Percentiles rank a stretch among this genome's conserved stretches.
Evolutionary conservation across 2,113 vertebrate genomes (phyloP).

Genomic region (Labeo catla): DNA sequence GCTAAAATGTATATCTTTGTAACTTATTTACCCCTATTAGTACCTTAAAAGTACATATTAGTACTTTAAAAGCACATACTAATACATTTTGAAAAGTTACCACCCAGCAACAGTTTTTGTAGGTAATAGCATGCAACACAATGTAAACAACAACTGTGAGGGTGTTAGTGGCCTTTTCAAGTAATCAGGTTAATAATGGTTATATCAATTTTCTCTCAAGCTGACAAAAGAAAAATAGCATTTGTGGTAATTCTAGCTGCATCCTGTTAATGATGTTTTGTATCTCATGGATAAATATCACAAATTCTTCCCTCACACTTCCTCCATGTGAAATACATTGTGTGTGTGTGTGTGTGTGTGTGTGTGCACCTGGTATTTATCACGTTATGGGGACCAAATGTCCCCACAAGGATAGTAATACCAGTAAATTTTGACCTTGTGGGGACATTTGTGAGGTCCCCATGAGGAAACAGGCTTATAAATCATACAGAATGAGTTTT

Average conservation of each 20-base stretch:
- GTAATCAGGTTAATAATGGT: not conserved
- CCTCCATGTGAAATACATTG: not conserved
- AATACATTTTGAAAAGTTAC: not conserved
- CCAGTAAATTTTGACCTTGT: no score
- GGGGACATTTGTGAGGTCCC: no score
- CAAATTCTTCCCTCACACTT: not conserved
- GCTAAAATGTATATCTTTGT: no score
- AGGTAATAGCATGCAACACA: not conserved
- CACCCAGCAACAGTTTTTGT: not conserved
- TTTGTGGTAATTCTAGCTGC: not conserved
- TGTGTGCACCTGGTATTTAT: no score
- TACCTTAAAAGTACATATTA: no score
- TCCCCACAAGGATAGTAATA: no score
- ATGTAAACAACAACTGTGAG: not conserved
- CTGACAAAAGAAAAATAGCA: not conserved
- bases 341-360: slow-evolving; percentile 37
- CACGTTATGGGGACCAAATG: no score
- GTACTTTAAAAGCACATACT: no score
- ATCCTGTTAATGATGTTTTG: not conserved
- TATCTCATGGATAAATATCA: not conserved
- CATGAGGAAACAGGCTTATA: no score
- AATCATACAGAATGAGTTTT: no score
- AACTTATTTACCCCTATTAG: no score
- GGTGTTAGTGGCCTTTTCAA: not conserved
- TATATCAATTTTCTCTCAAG: not conserved